Conservation (phyloP, 2,888 invertebrate genomes). For the Bimastos eiseni region DNA sequence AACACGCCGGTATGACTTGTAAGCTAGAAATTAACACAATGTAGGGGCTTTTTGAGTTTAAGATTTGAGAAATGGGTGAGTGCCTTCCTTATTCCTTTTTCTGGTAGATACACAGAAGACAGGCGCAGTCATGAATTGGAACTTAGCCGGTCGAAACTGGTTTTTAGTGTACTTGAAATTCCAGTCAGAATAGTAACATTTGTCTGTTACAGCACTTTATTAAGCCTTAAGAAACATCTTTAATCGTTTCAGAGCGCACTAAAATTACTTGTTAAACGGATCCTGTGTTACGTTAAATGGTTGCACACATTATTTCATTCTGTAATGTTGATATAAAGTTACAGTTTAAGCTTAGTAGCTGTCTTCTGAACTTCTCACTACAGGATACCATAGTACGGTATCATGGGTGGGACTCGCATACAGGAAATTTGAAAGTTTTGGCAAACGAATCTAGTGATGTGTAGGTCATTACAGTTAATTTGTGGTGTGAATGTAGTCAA, state of each 20-base stretch:
- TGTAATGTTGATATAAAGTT: background rate
- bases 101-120: background rate
- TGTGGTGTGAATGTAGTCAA: background rate
- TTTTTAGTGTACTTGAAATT: background rate
- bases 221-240: background rate
- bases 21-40: background rate
- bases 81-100: background rate
- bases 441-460: background rate
- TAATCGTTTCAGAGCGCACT: background rate
- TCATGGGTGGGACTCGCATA: background rate
- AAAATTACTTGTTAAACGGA: background rate
- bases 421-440: background rate
- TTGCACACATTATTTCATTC: background rate
- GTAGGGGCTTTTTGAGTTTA: background rate
- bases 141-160: background rate
- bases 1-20: background rate
- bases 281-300: constrained; percentile 4
- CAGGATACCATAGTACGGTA: background rate
- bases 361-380: background rate
- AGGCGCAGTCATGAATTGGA: background rate
- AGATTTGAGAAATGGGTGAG: background rate
- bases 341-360: background rate
- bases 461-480: background rate
- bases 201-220: background rate
- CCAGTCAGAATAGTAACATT: background rate